Evolutionary conservation across 1,140 invertebrate species (phyloP).

Genomic region (Pogonognathellus flavescens): DNA sequence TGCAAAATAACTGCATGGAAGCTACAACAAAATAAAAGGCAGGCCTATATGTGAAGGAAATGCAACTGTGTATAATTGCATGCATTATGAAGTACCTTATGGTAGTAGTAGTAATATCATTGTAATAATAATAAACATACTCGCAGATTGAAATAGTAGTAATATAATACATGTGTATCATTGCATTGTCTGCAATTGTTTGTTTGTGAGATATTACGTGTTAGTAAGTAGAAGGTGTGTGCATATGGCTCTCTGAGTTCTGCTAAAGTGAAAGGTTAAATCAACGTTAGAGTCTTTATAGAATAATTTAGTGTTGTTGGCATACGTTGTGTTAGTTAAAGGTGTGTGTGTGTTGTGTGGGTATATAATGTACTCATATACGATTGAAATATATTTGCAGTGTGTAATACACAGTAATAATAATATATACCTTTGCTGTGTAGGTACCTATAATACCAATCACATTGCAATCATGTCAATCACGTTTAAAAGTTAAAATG

Average conservation of each 20-base stretch:
- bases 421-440: too few relatives aligned
- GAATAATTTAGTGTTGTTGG: neutral
- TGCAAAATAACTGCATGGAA: too few relatives aligned
- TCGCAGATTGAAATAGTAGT: too few relatives aligned
- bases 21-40: too few relatives aligned
- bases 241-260: too few relatives aligned
- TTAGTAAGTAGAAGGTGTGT: neutral
- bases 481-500: neutral
- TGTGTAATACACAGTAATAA: neutral
- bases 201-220: neutral
- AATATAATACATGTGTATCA: neutral
- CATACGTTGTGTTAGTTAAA: neutral
- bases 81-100: too few relatives aligned
- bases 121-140: too few relatives aligned
- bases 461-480: constrained; percentile 31
- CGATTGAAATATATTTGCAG: neutral
- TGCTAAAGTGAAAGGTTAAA: constrained; percentile 35
- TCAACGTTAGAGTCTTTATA: constrained; percentile 23
- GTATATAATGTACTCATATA: neutral
- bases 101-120: too few relatives aligned
- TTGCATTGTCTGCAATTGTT: neutral
- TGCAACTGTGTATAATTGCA: too few relatives aligned
- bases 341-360: too few relatives aligned
- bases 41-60: too few relatives aligned
- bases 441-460: neutral